Conservation (phyloP, 2,888 invertebrate species). For the Apotomis turbidana region DNA sequence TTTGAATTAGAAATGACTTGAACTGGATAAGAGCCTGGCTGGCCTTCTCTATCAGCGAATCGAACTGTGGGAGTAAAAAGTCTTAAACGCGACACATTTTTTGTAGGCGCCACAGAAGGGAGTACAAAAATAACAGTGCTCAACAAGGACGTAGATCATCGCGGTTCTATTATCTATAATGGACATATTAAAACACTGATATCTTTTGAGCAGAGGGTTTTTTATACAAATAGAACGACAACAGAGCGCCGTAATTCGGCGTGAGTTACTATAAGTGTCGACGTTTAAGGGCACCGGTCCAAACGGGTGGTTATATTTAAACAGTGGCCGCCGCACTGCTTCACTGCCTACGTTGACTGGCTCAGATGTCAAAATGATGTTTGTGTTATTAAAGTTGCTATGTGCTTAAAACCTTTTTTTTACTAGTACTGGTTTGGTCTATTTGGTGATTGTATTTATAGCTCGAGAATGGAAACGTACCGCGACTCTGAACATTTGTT, state of each 20-base stretch:
- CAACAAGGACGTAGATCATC: too few relatives aligned
- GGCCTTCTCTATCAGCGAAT: too few relatives aligned
- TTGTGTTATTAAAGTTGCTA: neutral
- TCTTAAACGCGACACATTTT: too few relatives aligned
- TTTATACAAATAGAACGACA: constrained; percentile 18
- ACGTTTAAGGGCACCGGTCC: constrained; percentile 35
- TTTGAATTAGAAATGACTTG: too few relatives aligned
- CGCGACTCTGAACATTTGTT: too few relatives aligned
- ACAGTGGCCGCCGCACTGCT: constrained; percentile 43
- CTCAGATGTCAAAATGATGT: constrained; percentile 39
- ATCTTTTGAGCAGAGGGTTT: neutral
- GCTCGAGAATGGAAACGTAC: neutral
- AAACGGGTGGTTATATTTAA: constrained; percentile 38
- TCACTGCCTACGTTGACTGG: constrained; percentile 40
- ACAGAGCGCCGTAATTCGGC: constrained; percentile 7
- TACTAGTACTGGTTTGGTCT: neutral
- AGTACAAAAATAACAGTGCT: too few relatives aligned
- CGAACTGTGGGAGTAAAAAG: too few relatives aligned
- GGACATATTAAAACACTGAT: too few relatives aligned
- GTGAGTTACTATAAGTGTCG: constrained; percentile 35
- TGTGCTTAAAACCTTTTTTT: neutral
- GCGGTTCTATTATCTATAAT: too few relatives aligned
- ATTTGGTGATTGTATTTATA: neutral
- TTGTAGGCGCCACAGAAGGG: too few relatives aligned
- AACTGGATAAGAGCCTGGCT: too few relatives aligned